Percentiles rank a stretch among this genome's conserved stretches.
phyloP scores from a whole-genome alignment of 1,140 invertebrate genomes.

The Gryllus bimaculatus region DNA sequence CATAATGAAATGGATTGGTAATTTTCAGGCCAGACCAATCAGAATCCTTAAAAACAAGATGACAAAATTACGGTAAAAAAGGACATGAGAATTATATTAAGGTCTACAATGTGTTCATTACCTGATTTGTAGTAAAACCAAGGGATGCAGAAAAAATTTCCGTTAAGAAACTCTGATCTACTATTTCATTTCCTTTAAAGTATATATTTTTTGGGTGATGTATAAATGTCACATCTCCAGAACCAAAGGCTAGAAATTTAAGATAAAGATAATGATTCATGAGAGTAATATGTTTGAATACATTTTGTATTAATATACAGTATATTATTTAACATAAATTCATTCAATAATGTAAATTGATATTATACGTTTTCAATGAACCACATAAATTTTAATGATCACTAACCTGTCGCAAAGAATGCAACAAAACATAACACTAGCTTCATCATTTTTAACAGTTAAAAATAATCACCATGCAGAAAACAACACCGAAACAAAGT shows the following conservation, averaged over 20 bases:
- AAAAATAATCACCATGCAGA: too few species aligned
- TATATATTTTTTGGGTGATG: conserved; percentile 52
- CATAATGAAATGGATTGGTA: conserved; percentile 61
- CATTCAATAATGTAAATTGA: too few species aligned
- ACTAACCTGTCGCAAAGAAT: too few species aligned
- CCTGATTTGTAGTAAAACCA: conserved; percentile 55
- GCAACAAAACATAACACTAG: too few species aligned
- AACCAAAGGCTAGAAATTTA: conserved; percentile 45
- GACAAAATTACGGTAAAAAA: background rate
- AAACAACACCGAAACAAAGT: too few species aligned
- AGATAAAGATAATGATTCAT: too few species aligned
- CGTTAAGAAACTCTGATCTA: conserved; percentile 52
- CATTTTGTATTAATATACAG: too few species aligned
- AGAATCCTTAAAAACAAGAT: conserved; percentile 41
- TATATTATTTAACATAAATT: too few species aligned
- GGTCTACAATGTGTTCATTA: conserved; percentile 28
- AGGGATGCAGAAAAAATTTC: conserved; percentile 62
- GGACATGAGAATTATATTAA: background rate
- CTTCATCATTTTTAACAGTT: too few species aligned
- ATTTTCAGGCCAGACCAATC: conserved; percentile 62
- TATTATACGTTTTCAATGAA: too few species aligned
- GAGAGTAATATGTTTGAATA: too few species aligned
- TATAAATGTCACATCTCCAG: conserved; percentile 56
- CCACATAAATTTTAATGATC: too few species aligned
- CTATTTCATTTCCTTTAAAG: conserved; percentile 49